Percentiles rank a stretch among this genome's conserved stretches.
phyloP scores from a whole-genome alignment of 2,113 vertebrate species.

The Echinops telfairi region DNA sequence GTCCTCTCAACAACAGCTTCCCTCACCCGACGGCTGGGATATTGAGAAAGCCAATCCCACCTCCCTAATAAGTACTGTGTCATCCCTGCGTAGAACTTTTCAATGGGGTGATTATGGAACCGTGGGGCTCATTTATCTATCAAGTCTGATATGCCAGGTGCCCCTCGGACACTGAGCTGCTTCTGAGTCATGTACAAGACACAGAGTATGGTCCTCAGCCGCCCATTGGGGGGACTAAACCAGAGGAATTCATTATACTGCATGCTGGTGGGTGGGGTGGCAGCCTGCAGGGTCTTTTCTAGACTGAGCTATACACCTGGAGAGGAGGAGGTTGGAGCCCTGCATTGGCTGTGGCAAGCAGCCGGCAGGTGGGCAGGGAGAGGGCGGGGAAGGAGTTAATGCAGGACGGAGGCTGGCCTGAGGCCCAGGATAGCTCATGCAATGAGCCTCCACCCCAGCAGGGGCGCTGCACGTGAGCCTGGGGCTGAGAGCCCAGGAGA shows the following conservation, averaged over 20 bases:
- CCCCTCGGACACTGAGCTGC: neutral
- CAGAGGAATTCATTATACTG: neutral
- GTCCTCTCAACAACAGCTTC: neutral
- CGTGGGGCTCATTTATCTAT: neutral
- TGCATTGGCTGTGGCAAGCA: accelerated
- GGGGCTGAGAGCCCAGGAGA: neutral
- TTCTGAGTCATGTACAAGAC: neutral
- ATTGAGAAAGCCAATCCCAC: neutral
- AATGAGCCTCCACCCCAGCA: neutral
- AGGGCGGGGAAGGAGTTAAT: neutral
- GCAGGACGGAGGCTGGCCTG: no score
- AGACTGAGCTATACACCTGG: neutral
- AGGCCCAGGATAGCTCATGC: neutral
- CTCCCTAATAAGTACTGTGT: neutral
- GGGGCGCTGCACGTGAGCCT: neutral
- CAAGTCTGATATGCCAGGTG: accelerated
- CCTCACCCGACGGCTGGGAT: accelerated
- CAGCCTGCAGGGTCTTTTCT: neutral
- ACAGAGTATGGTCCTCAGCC: no score
- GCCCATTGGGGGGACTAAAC: neutral
- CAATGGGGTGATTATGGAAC: no score
- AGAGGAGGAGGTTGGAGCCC: neutral
- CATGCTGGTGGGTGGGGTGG: neutral
- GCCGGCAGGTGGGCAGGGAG: neutral
- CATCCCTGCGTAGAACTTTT: neutral